phyloP scores from a whole-genome alignment of 2,888 invertebrate genomes.

The Cryptocephalus moraei region DNA sequence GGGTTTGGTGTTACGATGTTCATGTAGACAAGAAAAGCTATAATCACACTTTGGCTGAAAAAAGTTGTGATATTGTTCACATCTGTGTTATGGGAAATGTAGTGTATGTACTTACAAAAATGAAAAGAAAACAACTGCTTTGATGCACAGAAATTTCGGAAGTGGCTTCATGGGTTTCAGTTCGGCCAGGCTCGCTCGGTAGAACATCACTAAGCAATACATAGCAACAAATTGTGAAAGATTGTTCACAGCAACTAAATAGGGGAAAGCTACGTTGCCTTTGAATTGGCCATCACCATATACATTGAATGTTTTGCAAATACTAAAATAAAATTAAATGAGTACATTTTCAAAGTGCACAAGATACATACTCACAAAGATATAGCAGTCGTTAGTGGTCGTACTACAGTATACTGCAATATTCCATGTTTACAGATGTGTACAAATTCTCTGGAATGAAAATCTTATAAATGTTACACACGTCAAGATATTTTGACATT shows the following conservation, averaged over 20 bases:
- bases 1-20: constrained; percentile 70
- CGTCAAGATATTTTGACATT: neutral
- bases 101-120: constrained; percentile 73
- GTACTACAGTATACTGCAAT: constrained; percentile 85
- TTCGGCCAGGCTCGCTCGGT: constrained; percentile 78
- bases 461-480: neutral
- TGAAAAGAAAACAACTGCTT: constrained; percentile 95
- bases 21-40: constrained; percentile 76
- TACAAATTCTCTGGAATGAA: constrained; percentile 66
- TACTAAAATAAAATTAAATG: constrained; percentile 42
- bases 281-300: constrained; percentile 89
- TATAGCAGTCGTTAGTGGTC: constrained; percentile 81
- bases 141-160: constrained; percentile 92
- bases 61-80: constrained; percentile 5
- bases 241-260: constrained; percentile 79
- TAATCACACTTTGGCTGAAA: constrained; percentile 82
- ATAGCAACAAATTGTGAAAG: constrained; percentile 91
- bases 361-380: constrained; percentile 60
- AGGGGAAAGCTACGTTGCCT: constrained; percentile 77
- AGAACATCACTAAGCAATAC: constrained; percentile 92
- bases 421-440: constrained; percentile 95
- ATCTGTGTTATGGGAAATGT: neutral
- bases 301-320: constrained; percentile 74
- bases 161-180: constrained; percentile 87
- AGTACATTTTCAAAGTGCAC: constrained; percentile 1